Base-by-base conservation (phyloP, 2,113 vertebrate genomes). In the Synodontis membranacea region DNA sequence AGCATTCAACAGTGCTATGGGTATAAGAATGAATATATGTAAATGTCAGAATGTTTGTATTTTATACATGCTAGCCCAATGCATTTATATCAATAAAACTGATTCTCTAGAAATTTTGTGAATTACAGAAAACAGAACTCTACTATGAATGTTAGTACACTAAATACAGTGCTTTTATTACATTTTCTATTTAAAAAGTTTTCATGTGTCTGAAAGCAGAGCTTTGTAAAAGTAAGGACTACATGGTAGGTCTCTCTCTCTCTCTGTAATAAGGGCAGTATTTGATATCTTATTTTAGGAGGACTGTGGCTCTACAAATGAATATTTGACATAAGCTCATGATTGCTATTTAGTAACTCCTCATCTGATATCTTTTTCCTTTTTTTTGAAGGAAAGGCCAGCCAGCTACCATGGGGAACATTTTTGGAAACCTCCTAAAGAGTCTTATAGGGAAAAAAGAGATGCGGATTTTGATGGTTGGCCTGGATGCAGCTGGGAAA, bases 391-490 rank as follows among this genome's bases (percentile, higher is more conserved):
- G 91, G 64, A 84, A 91, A 90, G 81, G 86, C 84, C 70, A 64
- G 46, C 80, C 84, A 31, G 92, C 89, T 88, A 88, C 92, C 95
- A 98, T 98, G 97, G 97, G 97, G 87, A 97, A 96, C 92, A 96
- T 97, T 91, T 97, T 98, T 87, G 96, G 97, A 88, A 98, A 97
- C 92, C 95, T 98, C 90, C 89, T 98, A 85, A 98, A 98, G 94
- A 97, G 97, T 94, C 95, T 99, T 79, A 97, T 98, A 90, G 97
- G 97, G 75, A 98, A 97, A 93, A 98, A 97, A 91, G 97, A 98
- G 93, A 98, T 98, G 97, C 93, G 97, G 87, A 97, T 98, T 90
- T 95, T 98, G 64, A 98, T 98, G 97, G 97, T 96, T 92, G 95
- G 95, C n/a, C 92, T 97, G 88, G 97, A 98, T 39, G 97, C 97